Evolutionary conservation across 2,888 invertebrate species (phyloP).

Genomic region (Philaethria dido): DNA sequence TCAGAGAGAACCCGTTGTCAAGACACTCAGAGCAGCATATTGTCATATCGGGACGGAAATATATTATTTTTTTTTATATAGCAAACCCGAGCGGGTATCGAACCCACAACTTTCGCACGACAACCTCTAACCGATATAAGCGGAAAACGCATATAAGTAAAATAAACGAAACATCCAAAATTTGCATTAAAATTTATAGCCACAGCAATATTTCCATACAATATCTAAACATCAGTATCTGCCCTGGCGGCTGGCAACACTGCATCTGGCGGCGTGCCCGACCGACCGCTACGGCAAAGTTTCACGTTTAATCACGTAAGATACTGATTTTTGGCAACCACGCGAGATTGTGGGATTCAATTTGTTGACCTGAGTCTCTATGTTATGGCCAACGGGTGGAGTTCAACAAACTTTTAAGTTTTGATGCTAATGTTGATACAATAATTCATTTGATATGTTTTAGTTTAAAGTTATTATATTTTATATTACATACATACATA

Average conservation of each 20-base stretch:
- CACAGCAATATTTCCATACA: slow-evolving; percentile 18
- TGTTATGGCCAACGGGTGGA: not conserved
- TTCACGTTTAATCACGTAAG: slow-evolving; percentile 39
- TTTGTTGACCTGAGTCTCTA: slow-evolving; percentile 34
- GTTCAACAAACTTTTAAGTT: slow-evolving; percentile 19
- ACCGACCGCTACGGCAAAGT: slow-evolving; percentile 37
- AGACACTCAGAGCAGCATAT: too few relatives aligned
- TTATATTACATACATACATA: too few relatives aligned
- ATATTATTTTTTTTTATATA: too few relatives aligned
- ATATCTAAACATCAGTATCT: slow-evolving; percentile 33
- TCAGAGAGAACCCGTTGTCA: too few relatives aligned
- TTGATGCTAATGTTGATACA: not conserved
- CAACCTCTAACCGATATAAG: too few relatives aligned
- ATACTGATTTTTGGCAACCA: slow-evolving; percentile 40
- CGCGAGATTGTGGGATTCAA: slow-evolving; percentile 29
- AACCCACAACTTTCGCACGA: too few relatives aligned
- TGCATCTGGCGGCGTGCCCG: slow-evolving; percentile 35
- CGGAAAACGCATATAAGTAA: too few relatives aligned
- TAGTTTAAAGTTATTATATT: too few relatives aligned
- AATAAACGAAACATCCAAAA: too few relatives aligned
- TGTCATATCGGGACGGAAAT: too few relatives aligned
- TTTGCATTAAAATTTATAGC: slow-evolving; percentile 4
- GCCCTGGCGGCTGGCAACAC: slow-evolving; percentile 40
- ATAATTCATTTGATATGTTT: not conserved
- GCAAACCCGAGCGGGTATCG: too few relatives aligned